Percentiles rank a stretch among this genome's conserved stretches.
Conservation (phyloP, 2,797 vertebrate genomes). For the Chrosomus eos region DNA sequence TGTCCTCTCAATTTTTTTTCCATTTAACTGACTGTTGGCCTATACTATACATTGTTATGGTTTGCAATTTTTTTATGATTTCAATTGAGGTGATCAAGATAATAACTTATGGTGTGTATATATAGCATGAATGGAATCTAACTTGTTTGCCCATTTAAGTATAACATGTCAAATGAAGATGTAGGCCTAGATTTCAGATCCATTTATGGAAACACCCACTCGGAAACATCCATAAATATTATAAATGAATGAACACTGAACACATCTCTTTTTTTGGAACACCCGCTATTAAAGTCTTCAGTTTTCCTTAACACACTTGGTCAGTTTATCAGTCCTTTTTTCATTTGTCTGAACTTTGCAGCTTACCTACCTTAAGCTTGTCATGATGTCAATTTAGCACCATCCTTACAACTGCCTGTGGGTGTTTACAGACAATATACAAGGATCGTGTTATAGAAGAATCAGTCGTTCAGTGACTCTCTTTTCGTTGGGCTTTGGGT, state of each 20-base stretch:
- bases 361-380: slow-evolving; percentile 37
- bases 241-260: not conserved
- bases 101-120: not conserved
- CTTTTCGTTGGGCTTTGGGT: slow-evolving; percentile 23
- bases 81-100: not conserved
- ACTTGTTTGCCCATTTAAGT: not conserved
- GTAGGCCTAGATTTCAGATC: not conserved
- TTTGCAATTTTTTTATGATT: not conserved
- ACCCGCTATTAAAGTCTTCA: not conserved
- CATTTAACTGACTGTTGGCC: not conserved
- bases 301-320: not conserved
- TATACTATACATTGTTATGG: not conserved
- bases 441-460: not conserved
- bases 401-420: slow-evolving; percentile 35
- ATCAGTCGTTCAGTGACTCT: slow-evolving; percentile 36
- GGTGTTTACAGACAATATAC: slow-evolving; percentile 15
- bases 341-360: slow-evolving; percentile 55
- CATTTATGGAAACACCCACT: slow-evolving; percentile 16
- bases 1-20: not conserved
- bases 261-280: not conserved
- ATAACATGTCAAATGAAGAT: slow-evolving; percentile 1
- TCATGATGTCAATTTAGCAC: slow-evolving; percentile 45
- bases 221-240: slow-evolving; percentile 14
- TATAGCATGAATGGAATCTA: not conserved
- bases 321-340: slow-evolving; percentile 25